Evolutionary conservation across 2,113 vertebrate species (phyloP), one percentile per base, ranked within the genome.

Genomic region (Jaculus jaculus): DNA sequence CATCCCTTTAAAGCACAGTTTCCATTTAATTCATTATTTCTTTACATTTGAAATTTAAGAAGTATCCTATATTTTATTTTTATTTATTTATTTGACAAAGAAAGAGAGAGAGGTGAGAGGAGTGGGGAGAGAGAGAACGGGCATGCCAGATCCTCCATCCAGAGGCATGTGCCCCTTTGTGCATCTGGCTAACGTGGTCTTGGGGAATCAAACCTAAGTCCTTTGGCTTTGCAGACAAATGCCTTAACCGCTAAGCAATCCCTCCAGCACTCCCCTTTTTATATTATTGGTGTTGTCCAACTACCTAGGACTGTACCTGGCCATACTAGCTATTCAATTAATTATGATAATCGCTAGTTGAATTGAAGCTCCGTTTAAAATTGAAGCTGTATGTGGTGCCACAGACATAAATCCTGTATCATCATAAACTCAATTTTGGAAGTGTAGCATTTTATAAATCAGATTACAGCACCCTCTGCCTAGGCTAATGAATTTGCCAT

Each of bases 371-470:
- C 54, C 30, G 81, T 69, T 77, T 66, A 90, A 87, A 91, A 73
- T 3, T 74, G 61, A 89, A 89, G 61, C 74, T 68, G 51, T 39
- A 60, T 37, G 72, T 63, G 73, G 16, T 10, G 26, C 28, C 4
- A 12, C 5, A 71, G 58, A 11, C 84, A 63, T 16, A 92, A 68
- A 90, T 87, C 21, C 7, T 26, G 60, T 10, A 4, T 51, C 39
- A 9, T 90, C 54, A 71, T 73, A 81, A 75, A 74, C 28, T 80
- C 54, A 66, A 87, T 63, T 93, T 60, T 8, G 30, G 20, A 74
- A 93, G 37, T 34, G 42, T 3, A 47, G 26, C 23, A 47, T 85
- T 96, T 92, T 94, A 30, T 66, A 89, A 94, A 85, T 84, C 47
- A 91, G 39, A 82, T 82, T 51, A 58, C 1, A 30, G 17, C 30